phyloP scores from a whole-genome alignment of 2,113 vertebrate species.

The Acrocephalus kingi region DNA sequence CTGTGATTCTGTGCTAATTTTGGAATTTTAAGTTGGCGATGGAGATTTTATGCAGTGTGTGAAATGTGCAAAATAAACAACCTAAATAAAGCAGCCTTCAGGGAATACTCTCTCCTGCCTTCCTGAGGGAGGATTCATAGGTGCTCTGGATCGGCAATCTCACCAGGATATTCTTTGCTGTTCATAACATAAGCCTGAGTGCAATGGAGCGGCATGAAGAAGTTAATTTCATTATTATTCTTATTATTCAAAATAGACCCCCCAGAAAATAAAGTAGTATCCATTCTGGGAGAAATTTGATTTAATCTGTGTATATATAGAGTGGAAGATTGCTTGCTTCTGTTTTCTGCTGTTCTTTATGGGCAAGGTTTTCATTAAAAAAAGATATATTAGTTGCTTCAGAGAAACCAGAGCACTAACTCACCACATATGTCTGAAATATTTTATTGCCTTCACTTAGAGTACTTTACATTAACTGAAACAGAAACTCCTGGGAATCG shows the following conservation, averaged over 20 bases:
- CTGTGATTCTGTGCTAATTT: not conserved
- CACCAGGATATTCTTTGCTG: not conserved
- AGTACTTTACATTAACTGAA: not conserved
- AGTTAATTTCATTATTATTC: not conserved
- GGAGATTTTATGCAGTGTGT: not conserved
- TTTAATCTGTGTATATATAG: not conserved
- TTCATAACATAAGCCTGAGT: not conserved
- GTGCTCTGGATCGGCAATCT: not conserved
- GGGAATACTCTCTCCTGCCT: not conserved
- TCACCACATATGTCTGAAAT: not conserved
- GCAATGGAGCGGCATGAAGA: not conserved
- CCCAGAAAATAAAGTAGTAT: not conserved
- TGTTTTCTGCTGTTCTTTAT: not conserved
- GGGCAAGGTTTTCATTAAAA: conserved; percentile 36
- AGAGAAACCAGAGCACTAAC: not conserved
- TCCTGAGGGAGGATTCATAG: not conserved
- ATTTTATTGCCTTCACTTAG: not conserved
- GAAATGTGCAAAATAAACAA: not conserved
- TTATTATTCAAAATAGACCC: not conserved
- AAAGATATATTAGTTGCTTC: not conserved
- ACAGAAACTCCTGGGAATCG: not conserved
- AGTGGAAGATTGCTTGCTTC: not conserved
- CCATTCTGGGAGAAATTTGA: not conserved
- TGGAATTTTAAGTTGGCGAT: not conserved
- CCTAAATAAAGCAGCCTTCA: not conserved